phyloP scores from a whole-genome alignment of 2,113 vertebrate species.

The Erinaceus europaeus region DNA sequence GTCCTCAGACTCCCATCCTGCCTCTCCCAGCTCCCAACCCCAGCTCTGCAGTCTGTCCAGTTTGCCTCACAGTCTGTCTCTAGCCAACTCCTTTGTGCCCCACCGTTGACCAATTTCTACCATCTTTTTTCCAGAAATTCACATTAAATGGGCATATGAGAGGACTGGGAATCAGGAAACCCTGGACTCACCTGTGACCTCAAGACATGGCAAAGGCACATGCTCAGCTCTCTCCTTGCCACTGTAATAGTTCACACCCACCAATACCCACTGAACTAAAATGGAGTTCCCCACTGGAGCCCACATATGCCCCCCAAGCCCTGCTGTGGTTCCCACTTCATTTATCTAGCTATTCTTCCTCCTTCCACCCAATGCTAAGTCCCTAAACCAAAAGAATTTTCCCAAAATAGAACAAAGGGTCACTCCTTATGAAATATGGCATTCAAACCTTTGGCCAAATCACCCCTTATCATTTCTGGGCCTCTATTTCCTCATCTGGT shows the following conservation, averaged over 20 bases:
- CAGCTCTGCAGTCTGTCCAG: background rate
- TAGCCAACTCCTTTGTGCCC: too few relatives aligned
- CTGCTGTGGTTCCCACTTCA: background rate
- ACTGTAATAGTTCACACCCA: background rate
- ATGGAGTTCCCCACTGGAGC: background rate
- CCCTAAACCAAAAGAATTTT: background rate
- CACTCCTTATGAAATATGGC: background rate
- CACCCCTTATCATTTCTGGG: background rate
- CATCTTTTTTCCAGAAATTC: background rate
- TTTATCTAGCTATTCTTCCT: background rate
- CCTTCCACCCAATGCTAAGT: background rate
- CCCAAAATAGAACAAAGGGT: background rate
- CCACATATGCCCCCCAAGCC: background rate
- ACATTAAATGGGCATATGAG: too few relatives aligned
- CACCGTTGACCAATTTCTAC: background rate
- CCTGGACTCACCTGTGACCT: background rate
- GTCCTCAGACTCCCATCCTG: background rate
- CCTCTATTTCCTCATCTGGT: background rate
- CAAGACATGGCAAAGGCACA: background rate
- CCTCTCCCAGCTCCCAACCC: background rate
- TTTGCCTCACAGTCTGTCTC: background rate
- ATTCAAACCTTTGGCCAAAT: too few relatives aligned
- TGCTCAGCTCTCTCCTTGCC: too few relatives aligned
- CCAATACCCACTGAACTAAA: background rate
- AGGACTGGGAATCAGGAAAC: background rate